Base-by-base conservation (phyloP, 2,797 vertebrate genomes). In the Enteromius anoplus region DNA sequence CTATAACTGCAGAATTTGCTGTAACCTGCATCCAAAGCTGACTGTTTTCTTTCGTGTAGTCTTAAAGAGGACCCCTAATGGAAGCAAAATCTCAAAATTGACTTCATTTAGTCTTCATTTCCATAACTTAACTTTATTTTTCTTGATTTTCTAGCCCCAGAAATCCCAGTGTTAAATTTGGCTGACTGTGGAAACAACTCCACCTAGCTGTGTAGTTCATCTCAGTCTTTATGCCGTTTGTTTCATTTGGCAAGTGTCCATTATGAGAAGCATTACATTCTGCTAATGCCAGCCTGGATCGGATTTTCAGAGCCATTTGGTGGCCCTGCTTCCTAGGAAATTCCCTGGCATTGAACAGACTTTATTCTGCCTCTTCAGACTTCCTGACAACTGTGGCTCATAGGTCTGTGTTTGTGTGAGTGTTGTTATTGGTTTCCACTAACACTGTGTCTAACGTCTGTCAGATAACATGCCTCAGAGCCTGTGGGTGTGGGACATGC, bases 401-500 rank as follows among this genome's bases (percentile, higher is more conserved):
- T 78, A 78, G 78, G 66, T 66, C 73, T n/a, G 29, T 70, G 60
- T 78, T 34, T 78, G 60, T 60, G 82, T 42, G 40, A 62, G 73
- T 85, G 80, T 80, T 83, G 84, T 86, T 82, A 37, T 51, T 71
- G 62, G 84, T 79, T 83, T 55, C 70, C 55, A 84, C 23, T 89
- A 72, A 88, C 64, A 0, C 32, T 64, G 65, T 86, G 80, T 85
- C 75, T 80, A 69, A 34, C 58, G 26, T 70, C 53, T 78, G 6
- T 2, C 78, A 99, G 98, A 99, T 91, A 97, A 94, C 86, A 93
- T 97, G 90, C 95, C 97, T 37, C 95, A 90, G 0, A 92, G 92
- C 0, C 87, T 99, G 47, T 99, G 98, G 98, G 92, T 99, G 88
- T 99, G 98, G 98, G 96, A 99, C 88, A 89, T 97, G 55, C 94